phyloP scores from a whole-genome alignment of 2,888 invertebrate species.

The Heliconius charithonia region DNA sequence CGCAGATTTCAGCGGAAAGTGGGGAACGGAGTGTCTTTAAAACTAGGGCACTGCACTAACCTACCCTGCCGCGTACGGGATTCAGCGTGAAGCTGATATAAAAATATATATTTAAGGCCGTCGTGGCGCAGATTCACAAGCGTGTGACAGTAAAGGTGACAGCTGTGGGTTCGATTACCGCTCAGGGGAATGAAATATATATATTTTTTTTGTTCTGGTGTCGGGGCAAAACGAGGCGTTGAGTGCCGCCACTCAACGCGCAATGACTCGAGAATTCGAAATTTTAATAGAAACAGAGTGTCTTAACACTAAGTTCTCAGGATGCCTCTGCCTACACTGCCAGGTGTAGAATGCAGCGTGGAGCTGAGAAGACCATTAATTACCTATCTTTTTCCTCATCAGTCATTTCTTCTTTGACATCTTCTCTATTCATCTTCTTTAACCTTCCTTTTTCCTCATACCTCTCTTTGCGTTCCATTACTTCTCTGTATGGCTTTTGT shows the following conservation, averaged over 20 bases:
- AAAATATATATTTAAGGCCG: not conserved
- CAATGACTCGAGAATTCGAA: not conserved
- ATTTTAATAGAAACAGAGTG: not conserved
- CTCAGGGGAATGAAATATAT: not conserved
- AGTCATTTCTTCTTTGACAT: slow-evolving; percentile 5
- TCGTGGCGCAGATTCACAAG: not conserved
- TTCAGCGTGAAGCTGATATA: no score
- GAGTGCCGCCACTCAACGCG: not conserved
- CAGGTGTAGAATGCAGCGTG: not conserved
- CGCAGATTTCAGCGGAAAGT: not conserved
- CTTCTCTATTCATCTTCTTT: not conserved
- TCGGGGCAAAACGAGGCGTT: not conserved
- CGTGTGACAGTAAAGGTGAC: not conserved
- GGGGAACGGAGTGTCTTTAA: not conserved
- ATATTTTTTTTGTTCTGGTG: not conserved
- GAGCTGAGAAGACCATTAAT: not conserved
- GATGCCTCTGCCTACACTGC: not conserved
- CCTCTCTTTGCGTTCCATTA: slow-evolving; percentile 4
- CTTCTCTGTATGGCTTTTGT: slow-evolving; percentile 1
- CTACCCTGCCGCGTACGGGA: no score
- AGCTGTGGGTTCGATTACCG: not conserved
- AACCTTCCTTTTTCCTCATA: not conserved
- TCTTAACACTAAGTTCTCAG: not conserved
- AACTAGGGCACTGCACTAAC: no score
- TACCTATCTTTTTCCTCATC: not conserved